Conservation (phyloP, 2,888 invertebrate genomes). For the Hypsopygia costalis region DNA sequence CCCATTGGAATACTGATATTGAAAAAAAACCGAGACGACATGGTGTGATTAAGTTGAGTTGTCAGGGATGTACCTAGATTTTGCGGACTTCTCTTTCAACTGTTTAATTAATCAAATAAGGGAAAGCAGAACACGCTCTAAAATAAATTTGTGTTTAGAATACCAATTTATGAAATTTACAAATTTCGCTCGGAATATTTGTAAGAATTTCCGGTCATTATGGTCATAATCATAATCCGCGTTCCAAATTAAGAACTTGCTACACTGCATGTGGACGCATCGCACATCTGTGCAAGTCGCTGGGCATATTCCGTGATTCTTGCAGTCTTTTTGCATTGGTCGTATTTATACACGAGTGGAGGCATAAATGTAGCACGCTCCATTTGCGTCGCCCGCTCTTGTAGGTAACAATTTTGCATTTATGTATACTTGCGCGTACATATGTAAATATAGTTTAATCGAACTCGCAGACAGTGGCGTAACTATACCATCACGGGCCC, state of each 20-base stretch:
- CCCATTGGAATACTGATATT: slow-evolving; percentile 16
- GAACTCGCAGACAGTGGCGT: not conserved
- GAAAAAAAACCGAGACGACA: not conserved
- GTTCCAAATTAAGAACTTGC: slow-evolving; percentile 16
- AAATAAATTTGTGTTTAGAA: too few relatives aligned
- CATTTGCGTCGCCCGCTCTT: slow-evolving; percentile 52
- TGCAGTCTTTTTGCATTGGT: slow-evolving; percentile 58
- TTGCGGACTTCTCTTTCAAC: too few relatives aligned
- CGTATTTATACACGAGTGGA: slow-evolving; percentile 37
- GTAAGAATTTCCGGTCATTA: not conserved
- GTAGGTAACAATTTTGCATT: slow-evolving; percentile 32
- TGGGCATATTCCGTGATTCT: slow-evolving; percentile 53
- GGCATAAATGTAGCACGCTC: slow-evolving; percentile 60
- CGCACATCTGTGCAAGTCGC: slow-evolving; percentile 11
- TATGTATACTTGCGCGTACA: slow-evolving; percentile 22
- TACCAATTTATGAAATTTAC: too few relatives aligned
- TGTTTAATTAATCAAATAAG: too few relatives aligned
- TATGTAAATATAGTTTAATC: slow-evolving; percentile 12
- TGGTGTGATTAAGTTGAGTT: not conserved
- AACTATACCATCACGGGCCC: too few relatives aligned
- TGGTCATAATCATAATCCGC: slow-evolving; percentile 5
- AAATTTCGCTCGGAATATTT: too few relatives aligned
- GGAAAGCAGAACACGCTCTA: too few relatives aligned
- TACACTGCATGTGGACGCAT: slow-evolving; percentile 12
- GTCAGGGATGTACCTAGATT: too few relatives aligned